Conservation (phyloP, 2,888 invertebrate genomes). For the Tholera decimalis region DNA sequence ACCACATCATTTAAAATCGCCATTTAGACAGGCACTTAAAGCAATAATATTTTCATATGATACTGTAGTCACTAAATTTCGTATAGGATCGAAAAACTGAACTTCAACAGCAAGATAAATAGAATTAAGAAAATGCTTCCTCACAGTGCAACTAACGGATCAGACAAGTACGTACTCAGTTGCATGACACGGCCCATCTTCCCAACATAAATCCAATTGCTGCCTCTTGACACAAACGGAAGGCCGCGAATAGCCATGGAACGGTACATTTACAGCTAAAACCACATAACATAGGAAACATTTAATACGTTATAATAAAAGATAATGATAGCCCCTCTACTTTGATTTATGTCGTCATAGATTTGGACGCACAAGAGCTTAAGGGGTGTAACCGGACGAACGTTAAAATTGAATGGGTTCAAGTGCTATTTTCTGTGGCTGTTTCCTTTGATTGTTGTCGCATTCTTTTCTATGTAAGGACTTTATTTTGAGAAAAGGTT, state of each 20-base stretch:
- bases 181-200: conserved; percentile 40
- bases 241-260: conserved; percentile 21
- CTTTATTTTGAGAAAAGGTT: not conserved
- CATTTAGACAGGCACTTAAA: no score
- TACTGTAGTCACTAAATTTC: no score
- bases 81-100: no score
- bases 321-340: conserved; percentile 57
- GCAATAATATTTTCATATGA: no score
- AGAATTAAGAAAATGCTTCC: no score
- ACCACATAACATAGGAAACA: conserved; percentile 42
- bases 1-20: no score
- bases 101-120: no score
- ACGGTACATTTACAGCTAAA: conserved; percentile 39
- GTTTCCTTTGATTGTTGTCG: conserved; percentile 30
- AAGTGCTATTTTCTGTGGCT: conserved; percentile 28
- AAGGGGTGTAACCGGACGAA: conserved; percentile 46
- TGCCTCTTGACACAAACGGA: conserved; percentile 31
- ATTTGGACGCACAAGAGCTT: conserved; percentile 55
- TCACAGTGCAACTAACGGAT: not conserved
- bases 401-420: conserved; percentile 57
- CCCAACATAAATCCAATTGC: conserved; percentile 15
- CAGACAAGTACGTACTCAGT: conserved; percentile 15
- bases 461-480: conserved; percentile 24
- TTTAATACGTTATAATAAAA: conserved; percentile 60
- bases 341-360: conserved; percentile 53